Conservation (phyloP, 2,888 invertebrate genomes). For the Venustoraphidia nigricollis region DNA sequence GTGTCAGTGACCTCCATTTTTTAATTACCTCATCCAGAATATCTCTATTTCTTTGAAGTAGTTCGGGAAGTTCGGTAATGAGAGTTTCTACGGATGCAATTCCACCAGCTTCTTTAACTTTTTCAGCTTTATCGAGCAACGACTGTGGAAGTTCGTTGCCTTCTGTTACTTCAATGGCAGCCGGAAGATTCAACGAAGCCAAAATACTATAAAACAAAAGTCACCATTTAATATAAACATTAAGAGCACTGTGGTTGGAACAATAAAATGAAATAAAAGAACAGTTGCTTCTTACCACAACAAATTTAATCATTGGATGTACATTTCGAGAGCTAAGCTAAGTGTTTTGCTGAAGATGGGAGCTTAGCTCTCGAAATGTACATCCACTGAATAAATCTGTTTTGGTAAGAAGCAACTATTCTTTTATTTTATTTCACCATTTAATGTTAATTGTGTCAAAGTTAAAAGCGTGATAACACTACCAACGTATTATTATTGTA, state of each 20-base stretch:
- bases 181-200: conserved; percentile 89
- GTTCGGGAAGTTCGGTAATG: conserved; percentile 76
- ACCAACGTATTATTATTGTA: no score
- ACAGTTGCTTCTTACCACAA: no score
- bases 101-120: conserved; percentile 66
- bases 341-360: no score
- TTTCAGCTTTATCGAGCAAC: conserved; percentile 68
- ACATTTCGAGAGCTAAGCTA: no score
- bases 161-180: conserved; percentile 77
- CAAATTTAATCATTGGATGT: no score
- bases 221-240: background rate
- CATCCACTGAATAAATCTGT: no score
- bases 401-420: background rate
- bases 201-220: conserved; percentile 41
- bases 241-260: no score
- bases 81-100: conserved; percentile 50
- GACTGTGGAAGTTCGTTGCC: conserved; percentile 72
- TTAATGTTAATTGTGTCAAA: background rate
- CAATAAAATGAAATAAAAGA: no score
- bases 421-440: background rate
- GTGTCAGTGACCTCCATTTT: background rate
- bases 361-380: no score
- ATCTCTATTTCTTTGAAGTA: conserved; percentile 82
- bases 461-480: no score
- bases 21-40: conserved; percentile 73